These are phyloP conservation scores for Linurgus olivaceus DNA, from an alignment of 2,797 vertebrate genomes.

Conservation along the genomic window DNA sequence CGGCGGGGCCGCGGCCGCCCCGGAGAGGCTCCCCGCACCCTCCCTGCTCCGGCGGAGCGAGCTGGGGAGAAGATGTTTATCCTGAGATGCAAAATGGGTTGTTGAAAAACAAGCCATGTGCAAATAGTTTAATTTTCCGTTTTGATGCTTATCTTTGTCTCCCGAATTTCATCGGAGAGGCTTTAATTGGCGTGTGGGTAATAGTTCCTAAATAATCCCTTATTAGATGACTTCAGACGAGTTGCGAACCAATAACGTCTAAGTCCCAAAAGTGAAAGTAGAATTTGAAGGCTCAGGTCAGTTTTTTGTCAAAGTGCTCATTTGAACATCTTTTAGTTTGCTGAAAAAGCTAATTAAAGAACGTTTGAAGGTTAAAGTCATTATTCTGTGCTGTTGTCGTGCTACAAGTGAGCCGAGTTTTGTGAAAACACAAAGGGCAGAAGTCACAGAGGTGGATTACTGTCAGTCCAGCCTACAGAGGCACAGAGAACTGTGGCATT, in stretches of 20 bases:
- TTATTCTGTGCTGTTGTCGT: constrained; percentile 71
- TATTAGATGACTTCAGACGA: constrained; percentile 60
- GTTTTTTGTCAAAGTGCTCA: constrained; percentile 47
- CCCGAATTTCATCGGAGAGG: constrained; percentile 48
- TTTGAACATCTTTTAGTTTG: constrained; percentile 47
- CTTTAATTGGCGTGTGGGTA: constrained; percentile 57
- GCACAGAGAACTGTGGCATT: constrained; percentile 52
- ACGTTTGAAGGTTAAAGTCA: constrained; percentile 75
- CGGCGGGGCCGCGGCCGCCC: neutral
- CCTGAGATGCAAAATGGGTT: constrained; percentile 51
- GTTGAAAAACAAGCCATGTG: constrained; percentile 57
- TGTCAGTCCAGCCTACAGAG: constrained; percentile 65
- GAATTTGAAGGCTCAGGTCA: constrained; percentile 43
- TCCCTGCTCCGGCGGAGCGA: neutral
- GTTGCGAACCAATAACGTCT: constrained; percentile 61
- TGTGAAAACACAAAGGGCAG: constrained; percentile 66
- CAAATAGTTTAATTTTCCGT: constrained; percentile 65
- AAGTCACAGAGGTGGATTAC: constrained; percentile 75
- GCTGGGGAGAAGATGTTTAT: constrained; percentile 25
- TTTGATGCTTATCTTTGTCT: constrained; percentile 60
- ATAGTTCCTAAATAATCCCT: constrained; percentile 60
- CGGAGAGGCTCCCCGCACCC: neutral
- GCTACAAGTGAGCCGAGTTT: constrained; percentile 60
- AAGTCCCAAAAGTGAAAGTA: constrained; percentile 53
- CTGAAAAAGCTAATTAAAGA: constrained; percentile 48